These are phyloP conservation scores for Aselliscus stoliczkanus DNA, from an alignment of 2,797 vertebrate species.

Conservation along the genomic window DNA sequence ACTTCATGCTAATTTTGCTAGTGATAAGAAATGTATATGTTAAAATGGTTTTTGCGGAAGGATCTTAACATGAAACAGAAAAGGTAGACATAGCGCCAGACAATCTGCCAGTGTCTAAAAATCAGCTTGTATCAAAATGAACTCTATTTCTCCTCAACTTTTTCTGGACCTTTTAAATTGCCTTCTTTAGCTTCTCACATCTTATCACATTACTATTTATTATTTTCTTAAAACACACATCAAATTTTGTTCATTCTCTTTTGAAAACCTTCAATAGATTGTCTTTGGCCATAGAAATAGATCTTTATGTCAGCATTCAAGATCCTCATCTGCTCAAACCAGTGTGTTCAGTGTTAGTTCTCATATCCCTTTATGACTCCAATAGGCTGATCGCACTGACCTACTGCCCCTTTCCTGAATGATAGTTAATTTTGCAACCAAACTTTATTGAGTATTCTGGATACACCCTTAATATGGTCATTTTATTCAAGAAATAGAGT, in stretches of 20 bases:
- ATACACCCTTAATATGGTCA: background rate
- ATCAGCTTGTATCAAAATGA: background rate
- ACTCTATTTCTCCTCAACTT: background rate
- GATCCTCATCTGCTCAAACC: background rate
- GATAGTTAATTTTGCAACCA: background rate
- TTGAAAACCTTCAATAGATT: background rate
- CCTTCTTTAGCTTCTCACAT: background rate
- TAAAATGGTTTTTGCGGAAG: background rate
- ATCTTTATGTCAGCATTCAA: background rate
- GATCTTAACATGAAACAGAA: background rate
- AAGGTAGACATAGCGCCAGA: background rate
- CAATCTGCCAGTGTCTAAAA: background rate
- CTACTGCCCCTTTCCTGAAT: background rate
- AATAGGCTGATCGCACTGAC: background rate
- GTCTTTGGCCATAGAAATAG: background rate
- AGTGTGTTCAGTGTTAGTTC: background rate
- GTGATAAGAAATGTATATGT: background rate
- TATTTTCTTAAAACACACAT: slow-evolving; percentile 6
- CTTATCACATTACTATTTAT: background rate
- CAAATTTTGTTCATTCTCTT: background rate
- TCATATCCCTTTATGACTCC: background rate
- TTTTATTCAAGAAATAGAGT: background rate
- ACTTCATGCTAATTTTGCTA: background rate
- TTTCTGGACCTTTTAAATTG: background rate
- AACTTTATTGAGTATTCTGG: background rate